A percentile compares a stretch with the other conserved stretches of the same genome.
Evolutionary conservation across 2,113 vertebrate genomes (phyloP).

Genomic region (Nycticryphes semicollaris): DNA sequence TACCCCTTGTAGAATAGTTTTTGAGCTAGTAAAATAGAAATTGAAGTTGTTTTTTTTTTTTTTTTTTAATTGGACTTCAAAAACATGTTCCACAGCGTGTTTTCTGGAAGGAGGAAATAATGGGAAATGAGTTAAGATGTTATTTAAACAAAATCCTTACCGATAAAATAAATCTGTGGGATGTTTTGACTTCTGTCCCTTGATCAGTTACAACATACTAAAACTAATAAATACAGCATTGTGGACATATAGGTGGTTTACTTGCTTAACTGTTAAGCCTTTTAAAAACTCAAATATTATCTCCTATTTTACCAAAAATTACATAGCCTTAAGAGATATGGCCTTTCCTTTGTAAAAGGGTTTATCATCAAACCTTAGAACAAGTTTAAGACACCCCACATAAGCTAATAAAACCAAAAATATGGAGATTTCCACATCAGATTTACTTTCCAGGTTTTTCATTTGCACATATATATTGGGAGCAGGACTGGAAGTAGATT

Average conservation of each 20-base stretch:
- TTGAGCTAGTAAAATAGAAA: background rate
- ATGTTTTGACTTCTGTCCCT: background rate
- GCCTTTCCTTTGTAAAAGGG: background rate
- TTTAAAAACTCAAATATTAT: background rate
- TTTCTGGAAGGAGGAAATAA: background rate
- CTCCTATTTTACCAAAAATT: background rate
- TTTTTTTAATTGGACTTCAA: background rate
- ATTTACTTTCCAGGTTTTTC: background rate
- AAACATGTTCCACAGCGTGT: background rate
- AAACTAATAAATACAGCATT: background rate
- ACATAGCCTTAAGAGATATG: background rate
- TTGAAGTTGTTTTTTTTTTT: background rate
- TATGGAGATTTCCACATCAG: background rate
- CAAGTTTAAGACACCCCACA: background rate
- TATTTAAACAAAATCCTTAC: background rate
- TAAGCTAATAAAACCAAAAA: background rate
- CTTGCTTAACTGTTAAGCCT: background rate
- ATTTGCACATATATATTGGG: background rate
- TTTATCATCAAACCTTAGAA: background rate
- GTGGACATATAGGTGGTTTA: background rate
- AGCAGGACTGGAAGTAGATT: background rate
- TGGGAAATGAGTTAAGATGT: background rate
- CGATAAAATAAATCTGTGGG: background rate
- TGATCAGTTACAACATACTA: background rate
- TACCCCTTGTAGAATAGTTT: background rate